Evolutionary conservation across 2,113 vertebrate genomes (phyloP).

Genomic region (Montifringilla adamsi): DNA sequence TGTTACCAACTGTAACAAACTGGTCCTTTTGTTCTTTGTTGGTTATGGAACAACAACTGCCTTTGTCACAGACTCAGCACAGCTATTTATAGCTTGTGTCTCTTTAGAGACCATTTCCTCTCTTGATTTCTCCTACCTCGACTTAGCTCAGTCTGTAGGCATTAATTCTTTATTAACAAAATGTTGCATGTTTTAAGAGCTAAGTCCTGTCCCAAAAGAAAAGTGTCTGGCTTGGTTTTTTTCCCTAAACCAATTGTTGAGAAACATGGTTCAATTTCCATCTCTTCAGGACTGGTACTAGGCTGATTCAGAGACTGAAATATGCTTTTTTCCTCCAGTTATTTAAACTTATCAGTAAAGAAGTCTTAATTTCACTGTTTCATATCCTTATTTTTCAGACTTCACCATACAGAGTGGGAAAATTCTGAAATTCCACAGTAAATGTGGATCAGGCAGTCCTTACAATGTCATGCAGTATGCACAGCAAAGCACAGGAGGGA

Average conservation of each 20-base stretch:
- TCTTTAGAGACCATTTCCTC: constrained; percentile 38
- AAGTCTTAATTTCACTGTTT: neutral
- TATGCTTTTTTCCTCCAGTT: neutral
- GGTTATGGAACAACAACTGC: constrained; percentile 38
- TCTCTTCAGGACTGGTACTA: neutral
- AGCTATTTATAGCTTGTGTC: constrained; percentile 59
- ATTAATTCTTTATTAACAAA: neutral
- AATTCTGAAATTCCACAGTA: neutral
- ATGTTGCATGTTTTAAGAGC: neutral
- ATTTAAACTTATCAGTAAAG: neutral
- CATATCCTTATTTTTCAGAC: neutral
- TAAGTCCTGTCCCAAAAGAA: neutral
- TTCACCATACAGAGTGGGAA: neutral
- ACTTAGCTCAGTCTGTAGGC: neutral
- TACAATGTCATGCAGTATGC: neutral
- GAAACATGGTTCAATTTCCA: neutral
- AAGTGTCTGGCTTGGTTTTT: neutral
- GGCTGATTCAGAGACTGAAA: neutral
- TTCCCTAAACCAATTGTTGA: neutral
- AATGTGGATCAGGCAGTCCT: neutral
- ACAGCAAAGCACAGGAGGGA: neutral
- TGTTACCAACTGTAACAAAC: constrained; percentile 47
- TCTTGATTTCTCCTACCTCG: neutral
- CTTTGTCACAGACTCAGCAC: constrained; percentile 28
- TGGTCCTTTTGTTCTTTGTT: constrained; percentile 56